Conservation (phyloP, 2,797 vertebrate species). For the Periparus ater region DNA sequence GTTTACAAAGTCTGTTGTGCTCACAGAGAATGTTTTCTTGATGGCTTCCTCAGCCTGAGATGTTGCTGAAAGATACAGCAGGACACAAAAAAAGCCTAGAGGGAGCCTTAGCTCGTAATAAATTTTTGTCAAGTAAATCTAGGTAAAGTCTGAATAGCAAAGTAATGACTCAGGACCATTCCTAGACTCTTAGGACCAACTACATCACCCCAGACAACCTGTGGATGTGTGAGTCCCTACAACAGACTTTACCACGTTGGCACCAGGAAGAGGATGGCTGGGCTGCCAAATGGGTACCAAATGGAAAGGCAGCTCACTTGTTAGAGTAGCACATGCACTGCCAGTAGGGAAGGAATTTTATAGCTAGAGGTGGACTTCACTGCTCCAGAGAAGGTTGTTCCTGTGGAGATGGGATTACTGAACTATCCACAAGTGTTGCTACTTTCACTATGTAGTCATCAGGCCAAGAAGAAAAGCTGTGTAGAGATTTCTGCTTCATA, state of each 20-base stretch:
- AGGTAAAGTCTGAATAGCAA: neutral
- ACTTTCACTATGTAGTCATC: neutral
- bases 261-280: neutral
- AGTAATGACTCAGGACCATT: neutral
- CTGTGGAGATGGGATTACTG: neutral
- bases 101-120: neutral
- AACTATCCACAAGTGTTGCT: neutral
- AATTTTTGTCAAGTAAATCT: neutral
- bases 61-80: neutral
- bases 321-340: neutral
- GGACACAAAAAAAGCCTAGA: neutral
- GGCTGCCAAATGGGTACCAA: neutral
- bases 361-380: neutral
- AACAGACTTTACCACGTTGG: neutral
- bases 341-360: neutral
- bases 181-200: fast-evolving
- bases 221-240: neutral
- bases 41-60: neutral
- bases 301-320: neutral
- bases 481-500: neutral
- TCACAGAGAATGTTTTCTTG: neutral
- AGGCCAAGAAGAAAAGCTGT: neutral
- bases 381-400: neutral
- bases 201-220: fast-evolving
- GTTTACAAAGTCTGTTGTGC: neutral